Percentiles rank a stretch among this genome's conserved stretches.
Conservation (phyloP, 2,888 invertebrate species). For the Platypus cylindrus region DNA sequence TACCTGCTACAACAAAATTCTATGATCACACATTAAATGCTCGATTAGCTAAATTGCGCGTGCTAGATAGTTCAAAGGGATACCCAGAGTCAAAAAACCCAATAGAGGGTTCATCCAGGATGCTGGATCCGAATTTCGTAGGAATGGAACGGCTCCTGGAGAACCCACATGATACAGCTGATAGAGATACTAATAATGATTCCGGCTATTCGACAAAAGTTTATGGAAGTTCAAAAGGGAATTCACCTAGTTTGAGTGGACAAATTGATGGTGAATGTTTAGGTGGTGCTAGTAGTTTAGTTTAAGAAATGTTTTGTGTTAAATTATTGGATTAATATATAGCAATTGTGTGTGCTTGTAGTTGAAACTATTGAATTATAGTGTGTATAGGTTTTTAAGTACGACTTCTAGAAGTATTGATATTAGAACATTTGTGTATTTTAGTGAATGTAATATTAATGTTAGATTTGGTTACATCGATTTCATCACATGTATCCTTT, state of each 20-base stretch:
- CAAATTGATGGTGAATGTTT: slow-evolving; percentile 31
- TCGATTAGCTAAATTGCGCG: slow-evolving; percentile 30
- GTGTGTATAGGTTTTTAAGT: no score
- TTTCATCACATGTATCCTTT: no score
- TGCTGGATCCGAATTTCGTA: slow-evolving; percentile 25
- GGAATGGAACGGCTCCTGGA: slow-evolving; percentile 9
- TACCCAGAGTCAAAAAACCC: slow-evolving; percentile 16
- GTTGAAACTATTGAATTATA: no score
- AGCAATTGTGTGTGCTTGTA: no score
- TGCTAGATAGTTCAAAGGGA: slow-evolving; percentile 17
- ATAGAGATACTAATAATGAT: slow-evolving; percentile 64
- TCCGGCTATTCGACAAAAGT: slow-evolving; percentile 77
- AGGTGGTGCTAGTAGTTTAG: slow-evolving; percentile 58
- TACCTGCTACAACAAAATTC: slow-evolving; percentile 13
- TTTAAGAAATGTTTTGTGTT: slow-evolving; percentile 23
- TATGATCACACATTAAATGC: slow-evolving; percentile 26
- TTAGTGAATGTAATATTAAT: no score
- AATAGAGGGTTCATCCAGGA: slow-evolving; percentile 23
- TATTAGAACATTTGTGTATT: no score
- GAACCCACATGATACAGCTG: slow-evolving; percentile 30
- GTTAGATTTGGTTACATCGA: no score
- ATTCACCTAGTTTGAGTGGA: slow-evolving; percentile 61
- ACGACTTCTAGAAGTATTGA: no score
- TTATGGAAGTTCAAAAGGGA: slow-evolving; percentile 64
- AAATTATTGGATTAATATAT: slow-evolving; percentile 8